Conservation (phyloP, 2,113 vertebrate genomes). For the Axis porcinus region DNA sequence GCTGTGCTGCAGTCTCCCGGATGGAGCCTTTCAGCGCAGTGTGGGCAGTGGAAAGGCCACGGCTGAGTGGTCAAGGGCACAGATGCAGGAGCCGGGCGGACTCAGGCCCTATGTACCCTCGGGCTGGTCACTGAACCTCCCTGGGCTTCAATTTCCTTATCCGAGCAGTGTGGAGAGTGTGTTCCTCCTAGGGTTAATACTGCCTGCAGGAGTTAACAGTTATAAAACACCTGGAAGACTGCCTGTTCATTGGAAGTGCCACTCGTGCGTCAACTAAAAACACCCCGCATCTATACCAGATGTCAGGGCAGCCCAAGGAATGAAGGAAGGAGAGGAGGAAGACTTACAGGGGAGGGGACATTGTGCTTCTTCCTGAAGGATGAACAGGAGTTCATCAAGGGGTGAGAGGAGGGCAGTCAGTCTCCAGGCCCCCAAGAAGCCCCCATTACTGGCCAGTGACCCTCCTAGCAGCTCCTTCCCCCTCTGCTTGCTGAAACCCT, state of each 20-base stretch:
- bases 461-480: not conserved
- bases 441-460: not conserved
- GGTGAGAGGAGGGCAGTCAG: not conserved
- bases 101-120: not conserved
- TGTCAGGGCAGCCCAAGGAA: not conserved
- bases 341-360: not conserved
- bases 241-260: not conserved
- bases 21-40: not conserved
- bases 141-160: not conserved
- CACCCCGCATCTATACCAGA: too few species aligned
- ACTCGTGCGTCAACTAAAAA: not conserved
- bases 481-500: not conserved
- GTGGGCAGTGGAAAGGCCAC: not conserved
- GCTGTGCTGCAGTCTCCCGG: fast-evolving
- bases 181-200: not conserved
- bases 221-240: not conserved
- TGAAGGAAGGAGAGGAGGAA: not conserved
- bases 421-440: not conserved
- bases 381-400: not conserved
- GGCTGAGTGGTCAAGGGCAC: not conserved
- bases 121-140: not conserved
- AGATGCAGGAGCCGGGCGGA: not conserved
- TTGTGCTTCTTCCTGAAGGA: not conserved
- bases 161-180: not conserved
- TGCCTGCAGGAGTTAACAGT: not conserved